Evolutionary conservation across 1,140 invertebrate genomes (phyloP), one percentile per base, ranked within the genome.

Genomic region (Laodelphax striatellus): DNA sequence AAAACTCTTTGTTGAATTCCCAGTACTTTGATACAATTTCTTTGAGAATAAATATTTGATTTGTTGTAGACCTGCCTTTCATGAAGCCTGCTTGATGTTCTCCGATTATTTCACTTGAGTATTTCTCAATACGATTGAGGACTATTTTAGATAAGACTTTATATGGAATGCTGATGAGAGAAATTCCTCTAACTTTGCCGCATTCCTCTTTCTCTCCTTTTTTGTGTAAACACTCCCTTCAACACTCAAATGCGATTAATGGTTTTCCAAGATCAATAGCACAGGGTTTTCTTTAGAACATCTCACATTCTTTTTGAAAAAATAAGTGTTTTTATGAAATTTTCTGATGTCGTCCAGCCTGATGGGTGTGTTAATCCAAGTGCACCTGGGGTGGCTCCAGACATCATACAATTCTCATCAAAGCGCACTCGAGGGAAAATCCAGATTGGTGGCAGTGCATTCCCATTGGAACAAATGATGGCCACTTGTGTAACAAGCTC

Each of bases 401-500:
- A 59, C 13, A 71, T 59, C 44, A 72, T 67, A 16, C 62, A 60
- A 11, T 68, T 38, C 34, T 38, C 63, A 11, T 65, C 42, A 16
- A 64, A 65, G 46, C 64, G 66, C n/a, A 66, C 64, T 14, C 69
- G 34, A 10, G 72, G 66, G 52, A 71, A 72, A 16, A 73, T 56
- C 58, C 70, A 68, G 11, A 70, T 38, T 22, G 68, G 70, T 41
- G 71, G 68, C 8, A 72, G 24, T 13, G 54, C 53, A 58, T 69
- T 66, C 9, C 70, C 65, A 50, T 50, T 46, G 34, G 70, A 71
- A 67, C 60, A 66, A 0, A 72, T 63, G 60, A 57, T 24, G 55
- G 34, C 16, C 16, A 58, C 62, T 11, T 69, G 61, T 52, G 77
- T 77, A 2, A 76, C 74, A n/a, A 75, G 63, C 8, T 55, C 64